Conservation (phyloP, 1,140 invertebrate species). For the Diachasma alloeum region DNA sequence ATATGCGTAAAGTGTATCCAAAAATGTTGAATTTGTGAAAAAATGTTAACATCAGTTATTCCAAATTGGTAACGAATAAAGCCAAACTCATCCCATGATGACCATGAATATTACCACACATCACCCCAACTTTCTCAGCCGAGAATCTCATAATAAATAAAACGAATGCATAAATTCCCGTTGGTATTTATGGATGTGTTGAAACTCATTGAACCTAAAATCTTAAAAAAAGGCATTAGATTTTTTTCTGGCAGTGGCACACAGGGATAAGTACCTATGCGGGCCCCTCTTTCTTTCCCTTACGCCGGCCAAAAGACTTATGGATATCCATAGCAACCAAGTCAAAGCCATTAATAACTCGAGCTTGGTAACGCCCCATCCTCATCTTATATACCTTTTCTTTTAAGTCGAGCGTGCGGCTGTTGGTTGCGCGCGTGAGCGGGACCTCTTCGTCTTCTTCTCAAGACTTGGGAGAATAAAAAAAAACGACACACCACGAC, state of each 20-base stretch:
- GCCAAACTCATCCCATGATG: no score
- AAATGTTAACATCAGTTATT: no score
- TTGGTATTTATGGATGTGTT: constrained; percentile 25
- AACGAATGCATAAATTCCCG: not conserved
- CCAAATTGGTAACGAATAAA: no score
- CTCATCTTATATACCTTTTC: constrained; percentile 63
- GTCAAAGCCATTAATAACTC: constrained; percentile 67
- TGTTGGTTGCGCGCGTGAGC: constrained; percentile 37
- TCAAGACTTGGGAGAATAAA: not conserved
- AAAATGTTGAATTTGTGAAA: no score
- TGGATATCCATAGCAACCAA: constrained; percentile 67
- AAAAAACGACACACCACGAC: not conserved
- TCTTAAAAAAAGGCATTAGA: constrained; percentile 33
- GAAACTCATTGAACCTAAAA: constrained; percentile 33
- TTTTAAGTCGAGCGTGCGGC: constrained; percentile 61
- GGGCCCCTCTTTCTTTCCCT: constrained; percentile 27
- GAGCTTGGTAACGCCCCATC: constrained; percentile 59
- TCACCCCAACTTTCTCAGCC: not conserved
- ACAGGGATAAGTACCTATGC: constrained; percentile 1
- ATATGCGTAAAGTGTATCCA: no score
- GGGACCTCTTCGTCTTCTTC: not conserved
- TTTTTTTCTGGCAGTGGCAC: constrained; percentile 23
- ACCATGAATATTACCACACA: no score
- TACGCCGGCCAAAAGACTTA: constrained; percentile 61
- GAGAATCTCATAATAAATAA: not conserved